phyloP scores from a whole-genome alignment of 1,140 invertebrate species.

The Phymorhynchus buccinoides region DNA sequence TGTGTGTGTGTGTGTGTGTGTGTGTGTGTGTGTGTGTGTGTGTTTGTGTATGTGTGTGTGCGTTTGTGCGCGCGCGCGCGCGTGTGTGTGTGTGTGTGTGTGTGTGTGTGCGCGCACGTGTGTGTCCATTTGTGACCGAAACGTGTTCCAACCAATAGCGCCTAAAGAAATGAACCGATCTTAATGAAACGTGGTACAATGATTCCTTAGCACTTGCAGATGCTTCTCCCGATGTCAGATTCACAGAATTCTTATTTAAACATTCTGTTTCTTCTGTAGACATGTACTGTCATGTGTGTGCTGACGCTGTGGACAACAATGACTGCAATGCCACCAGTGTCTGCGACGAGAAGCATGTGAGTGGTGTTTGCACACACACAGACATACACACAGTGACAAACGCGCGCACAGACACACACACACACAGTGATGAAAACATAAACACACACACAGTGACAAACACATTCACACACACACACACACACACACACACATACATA shows the following conservation, averaged over 20 bases:
- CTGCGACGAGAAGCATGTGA: constrained; percentile 13
- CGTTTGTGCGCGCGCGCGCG: neutral
- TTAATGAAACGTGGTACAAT: too few species aligned
- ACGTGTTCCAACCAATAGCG: too few species aligned
- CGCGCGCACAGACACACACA: neutral
- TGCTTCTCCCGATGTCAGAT: too few species aligned
- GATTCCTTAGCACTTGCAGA: too few species aligned
- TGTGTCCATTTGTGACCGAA: neutral
- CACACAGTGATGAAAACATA: neutral
- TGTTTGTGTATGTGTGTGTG: neutral
- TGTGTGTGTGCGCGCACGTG: neutral
- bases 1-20: too few species aligned
- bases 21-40: too few species aligned
- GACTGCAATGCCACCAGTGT: constrained; percentile 35
- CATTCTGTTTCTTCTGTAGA: neutral
- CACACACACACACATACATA: too few species aligned
- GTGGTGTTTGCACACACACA: neutral
- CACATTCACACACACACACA: too few species aligned
- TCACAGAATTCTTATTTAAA: too few species aligned
- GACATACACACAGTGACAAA: neutral
- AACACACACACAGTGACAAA: too few species aligned
- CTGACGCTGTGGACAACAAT: constrained; percentile 24
- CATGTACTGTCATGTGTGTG: constrained; percentile 31
- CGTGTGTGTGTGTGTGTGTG: neutral
- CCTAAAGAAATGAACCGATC: too few species aligned